Base-by-base conservation (phyloP, 2,888 invertebrate species). In the Drosophila paranaensis region DNA sequence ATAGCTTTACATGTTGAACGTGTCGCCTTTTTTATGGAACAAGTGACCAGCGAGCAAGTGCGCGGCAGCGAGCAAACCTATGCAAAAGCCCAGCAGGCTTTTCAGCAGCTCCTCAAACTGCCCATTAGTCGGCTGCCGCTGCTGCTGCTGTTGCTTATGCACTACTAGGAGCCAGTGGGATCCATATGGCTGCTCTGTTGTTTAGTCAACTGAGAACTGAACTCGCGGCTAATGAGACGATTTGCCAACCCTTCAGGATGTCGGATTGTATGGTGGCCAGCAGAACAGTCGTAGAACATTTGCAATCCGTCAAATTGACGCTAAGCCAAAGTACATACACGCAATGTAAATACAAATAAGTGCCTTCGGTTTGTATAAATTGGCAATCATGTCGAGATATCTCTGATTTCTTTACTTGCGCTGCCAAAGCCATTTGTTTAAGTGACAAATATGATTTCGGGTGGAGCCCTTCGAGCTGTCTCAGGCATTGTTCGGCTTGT, bases 371-470 rank as follows among this genome's bases (percentile, higher is more conserved):
- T 40, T 55, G 42, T 48, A 53, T 60, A 67, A 40, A 61, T 45
- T 60, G 54, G 42, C 71, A 85, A 75, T 53, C 61, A 69, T 69
- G 68, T 83, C 68, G 73, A 69, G 61, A 65, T 73, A 48, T 66
- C 27, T 67, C 20, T 67, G 73, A 73, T 63, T 76, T 54, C 43
- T 55, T 16, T 33, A 27, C 20, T 25, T 25, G 39, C 1, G 53
- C 39, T n/a, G 8, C 16, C 25, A 50, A 40, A 14, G 66, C 43
- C 58, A 60, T 71, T 68, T 58, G 51, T 27, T 13, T n/a, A 56
- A 53, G 64, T 76, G 88, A 85, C 82, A 88, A 88, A 82, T 88
- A 69, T 74, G 80, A 57, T 45, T 55, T 25, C 40, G 35, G 46
- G 35, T 16, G 11, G n/a, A 20, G 50, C 33, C 35, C 42, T 11